These are phyloP conservation scores for Eutolmus rufibarbis DNA, from an alignment of 2,888 invertebrate genomes.

Conservation along the genomic window DNA sequence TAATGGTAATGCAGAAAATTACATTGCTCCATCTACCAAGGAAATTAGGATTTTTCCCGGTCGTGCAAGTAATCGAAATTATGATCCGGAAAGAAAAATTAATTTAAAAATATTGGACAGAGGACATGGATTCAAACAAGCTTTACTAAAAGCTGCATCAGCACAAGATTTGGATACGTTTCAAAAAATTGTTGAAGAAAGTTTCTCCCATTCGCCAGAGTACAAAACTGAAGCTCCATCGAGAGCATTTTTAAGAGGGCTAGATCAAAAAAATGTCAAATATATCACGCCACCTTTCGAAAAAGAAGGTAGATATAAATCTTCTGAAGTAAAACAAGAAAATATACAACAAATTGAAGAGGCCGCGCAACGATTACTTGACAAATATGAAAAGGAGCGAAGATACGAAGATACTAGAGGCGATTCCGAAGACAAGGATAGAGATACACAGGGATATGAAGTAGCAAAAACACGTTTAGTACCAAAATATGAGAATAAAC, in stretches of 20 bases:
- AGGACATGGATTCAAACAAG: constrained; percentile 45
- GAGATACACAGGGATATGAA: neutral
- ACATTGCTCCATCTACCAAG: constrained; percentile 43
- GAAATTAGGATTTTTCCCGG: constrained; percentile 44
- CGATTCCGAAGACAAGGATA: neutral
- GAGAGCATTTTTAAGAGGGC: constrained; percentile 57
- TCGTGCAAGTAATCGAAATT: constrained; percentile 31
- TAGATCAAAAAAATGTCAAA: constrained; percentile 51
- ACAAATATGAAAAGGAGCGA: neutral
- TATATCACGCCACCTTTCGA: neutral
- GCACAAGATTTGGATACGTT: constrained; percentile 51
- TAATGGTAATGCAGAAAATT: constrained; percentile 46
- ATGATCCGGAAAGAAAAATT: constrained; percentile 52
- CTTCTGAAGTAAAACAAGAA: neutral
- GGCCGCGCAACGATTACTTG: neutral
- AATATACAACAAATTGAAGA: neutral
- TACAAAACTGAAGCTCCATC: constrained; percentile 56
- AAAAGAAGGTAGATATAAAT: neutral
- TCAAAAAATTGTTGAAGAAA: constrained; percentile 54
- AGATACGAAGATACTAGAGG: neutral
- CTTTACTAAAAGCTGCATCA: constrained; percentile 6
- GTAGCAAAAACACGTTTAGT: neutral
- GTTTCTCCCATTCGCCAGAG: constrained; percentile 48
- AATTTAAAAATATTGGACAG: constrained; percentile 57
- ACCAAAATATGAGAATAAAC: neutral